Conservation (phyloP, 2,888 invertebrate species). For the Hipparchia sbordonii region DNA sequence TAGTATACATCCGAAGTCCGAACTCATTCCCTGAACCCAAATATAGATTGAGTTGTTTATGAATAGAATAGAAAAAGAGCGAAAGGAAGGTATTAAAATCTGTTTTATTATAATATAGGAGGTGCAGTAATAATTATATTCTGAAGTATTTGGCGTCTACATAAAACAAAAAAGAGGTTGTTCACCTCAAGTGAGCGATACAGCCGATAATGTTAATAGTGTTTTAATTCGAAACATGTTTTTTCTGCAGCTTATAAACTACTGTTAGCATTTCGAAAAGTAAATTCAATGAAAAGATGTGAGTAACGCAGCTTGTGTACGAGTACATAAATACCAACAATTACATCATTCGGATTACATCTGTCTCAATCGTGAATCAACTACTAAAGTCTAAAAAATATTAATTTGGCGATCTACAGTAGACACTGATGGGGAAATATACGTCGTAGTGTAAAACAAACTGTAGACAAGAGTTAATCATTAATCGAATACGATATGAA, state of each 20-base stretch:
- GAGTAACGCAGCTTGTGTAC: constrained; percentile 8
- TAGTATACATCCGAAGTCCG: constrained; percentile 16
- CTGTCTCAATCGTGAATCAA: not conserved
- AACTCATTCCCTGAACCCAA: constrained; percentile 11
- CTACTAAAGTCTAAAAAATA: too few relatives aligned
- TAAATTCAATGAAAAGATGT: constrained; percentile 17
- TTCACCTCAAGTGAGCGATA: constrained; percentile 37
- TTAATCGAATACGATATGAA: constrained; percentile 2
- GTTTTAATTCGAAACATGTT: constrained; percentile 34
- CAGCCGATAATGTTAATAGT: constrained; percentile 39
- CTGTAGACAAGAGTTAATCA: not conserved
- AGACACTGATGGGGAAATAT: not conserved
- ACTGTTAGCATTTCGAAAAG: constrained; percentile 8
- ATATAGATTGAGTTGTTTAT: constrained; percentile 23
- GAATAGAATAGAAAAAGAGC: constrained; percentile 3
- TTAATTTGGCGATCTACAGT: too few relatives aligned
- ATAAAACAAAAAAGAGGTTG: constrained; percentile 39
- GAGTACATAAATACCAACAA: not conserved
- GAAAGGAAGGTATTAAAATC: constrained; percentile 23
- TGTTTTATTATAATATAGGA: constrained; percentile 30
- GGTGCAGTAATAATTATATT: constrained; percentile 36
- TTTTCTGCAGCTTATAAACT: constrained; percentile 25
- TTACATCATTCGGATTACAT: not conserved
- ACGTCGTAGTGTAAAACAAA: not conserved
- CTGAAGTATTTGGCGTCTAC: constrained; percentile 33